Evolutionary conservation across 2,888 invertebrate genomes (phyloP), one percentile per base, ranked within the genome.

Genomic region (Pollenia amentaria): DNA sequence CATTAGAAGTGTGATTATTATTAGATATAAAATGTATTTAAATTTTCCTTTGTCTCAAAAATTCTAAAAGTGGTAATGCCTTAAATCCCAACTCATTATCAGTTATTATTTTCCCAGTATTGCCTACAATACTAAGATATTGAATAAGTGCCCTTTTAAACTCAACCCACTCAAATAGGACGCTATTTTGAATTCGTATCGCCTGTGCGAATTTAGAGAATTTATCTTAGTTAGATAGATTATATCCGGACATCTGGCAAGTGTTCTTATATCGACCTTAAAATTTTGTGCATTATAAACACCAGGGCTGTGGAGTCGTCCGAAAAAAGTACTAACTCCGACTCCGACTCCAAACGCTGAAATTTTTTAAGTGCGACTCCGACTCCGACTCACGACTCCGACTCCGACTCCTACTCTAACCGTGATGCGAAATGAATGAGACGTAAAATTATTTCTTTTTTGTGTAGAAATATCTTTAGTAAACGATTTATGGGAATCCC

Each of bases 81-180:
- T 88, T 88, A 40, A 87, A 88, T 7, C 84, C 88, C 60, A 88
- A 16, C 80, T 89, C 86, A 40, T 87, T 88, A 29, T 89, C 89
- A 1, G 73, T 72, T 46, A 88, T 44, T 1, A 89, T 78, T 53
- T 85, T 86, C 2, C 83, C 78, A 16, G 84, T 21, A 7, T 69
- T 70, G 0, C 89, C 88, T 42, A 88, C 76, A 46, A 72, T 83
- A 67, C 77, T 84, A 18, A 79, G 60, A n/a, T 88, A 88, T 46
- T 87, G 86, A 10, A 21, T 51, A 11, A 89, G 42, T 1, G 78
- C 84, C 72, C 67, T 72, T 60, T 87, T 86, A 55, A 86, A 88
- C 70, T 88, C 86, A 3, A 72, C 84, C 88, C 87, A 89, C 3
- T n/a, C n/a, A n/a, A n/a, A n/a, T n/a, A n/a, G n/a, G n/a, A 84